These are phyloP conservation scores for Chiropotes sagulatus DNA, from an alignment of 2,797 vertebrate genomes.

Conservation along the genomic window DNA sequence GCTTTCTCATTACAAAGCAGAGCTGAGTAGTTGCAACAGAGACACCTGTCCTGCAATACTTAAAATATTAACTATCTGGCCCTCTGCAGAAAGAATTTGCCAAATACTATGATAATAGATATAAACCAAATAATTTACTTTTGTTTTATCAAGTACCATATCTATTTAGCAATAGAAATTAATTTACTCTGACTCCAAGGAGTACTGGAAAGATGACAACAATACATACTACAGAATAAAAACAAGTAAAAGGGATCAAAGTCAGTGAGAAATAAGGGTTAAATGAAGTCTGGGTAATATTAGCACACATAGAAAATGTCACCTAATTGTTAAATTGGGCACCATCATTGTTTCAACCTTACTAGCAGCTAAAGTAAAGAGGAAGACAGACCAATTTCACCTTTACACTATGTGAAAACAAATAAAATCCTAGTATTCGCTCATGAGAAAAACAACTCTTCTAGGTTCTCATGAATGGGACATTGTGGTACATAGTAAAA, in stretches of 20 bases:
- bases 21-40: background rate
- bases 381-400: background rate
- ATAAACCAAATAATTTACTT: background rate
- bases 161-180: background rate
- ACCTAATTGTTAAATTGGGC: background rate
- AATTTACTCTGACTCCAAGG: conserved; percentile 27
- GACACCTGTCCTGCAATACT: background rate
- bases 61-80: background rate
- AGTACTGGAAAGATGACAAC: conserved; percentile 38
- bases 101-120: background rate
- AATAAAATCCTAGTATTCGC: background rate
- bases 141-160: background rate
- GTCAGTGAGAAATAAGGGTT: background rate
- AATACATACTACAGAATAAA: conserved; percentile 29
- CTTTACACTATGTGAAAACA: background rate
- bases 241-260: conserved; percentile 44
- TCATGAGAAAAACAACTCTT: background rate
- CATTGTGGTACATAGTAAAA: background rate
- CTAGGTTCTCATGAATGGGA: background rate
- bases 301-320: background rate
- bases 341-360: background rate
- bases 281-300: background rate
- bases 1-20: background rate
- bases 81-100: background rate
- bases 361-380: background rate